These are phyloP conservation scores for Chlorops oryzae DNA, from an alignment of 1,140 invertebrate species.

Conservation along the genomic window DNA sequence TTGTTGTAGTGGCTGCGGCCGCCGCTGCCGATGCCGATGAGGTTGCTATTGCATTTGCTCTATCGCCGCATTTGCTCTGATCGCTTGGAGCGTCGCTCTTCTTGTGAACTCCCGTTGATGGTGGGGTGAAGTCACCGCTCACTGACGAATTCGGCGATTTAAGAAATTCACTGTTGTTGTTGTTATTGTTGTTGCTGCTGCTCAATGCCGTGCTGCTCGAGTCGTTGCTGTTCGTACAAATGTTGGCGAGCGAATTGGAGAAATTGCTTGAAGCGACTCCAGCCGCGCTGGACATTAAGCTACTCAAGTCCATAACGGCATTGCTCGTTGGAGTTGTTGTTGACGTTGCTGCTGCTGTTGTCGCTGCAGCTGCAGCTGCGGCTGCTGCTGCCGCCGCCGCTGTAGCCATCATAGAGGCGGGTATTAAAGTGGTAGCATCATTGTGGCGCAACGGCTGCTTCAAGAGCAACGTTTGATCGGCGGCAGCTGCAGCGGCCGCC, in stretches of 20 bases:
- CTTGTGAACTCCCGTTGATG: too few relatives aligned
- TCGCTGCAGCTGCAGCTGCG: background rate
- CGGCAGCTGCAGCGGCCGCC: slow-evolving; percentile 35
- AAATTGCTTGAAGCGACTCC: slow-evolving; percentile 30
- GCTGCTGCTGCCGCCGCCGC: slow-evolving; percentile 7
- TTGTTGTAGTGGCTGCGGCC: slow-evolving; percentile 9
- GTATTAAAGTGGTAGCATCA: background rate
- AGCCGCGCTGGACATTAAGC: slow-evolving; percentile 16
- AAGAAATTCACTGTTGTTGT: slow-evolving; percentile 1
- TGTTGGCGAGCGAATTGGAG: slow-evolving; percentile 37
- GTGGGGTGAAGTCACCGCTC: slow-evolving; percentile 4
- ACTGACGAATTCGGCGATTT: slow-evolving; percentile 9
- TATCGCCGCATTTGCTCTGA: slow-evolving; percentile 5
- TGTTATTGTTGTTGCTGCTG: slow-evolving; percentile 27
- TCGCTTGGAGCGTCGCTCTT: slow-evolving; percentile 4
- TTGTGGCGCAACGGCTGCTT: background rate
- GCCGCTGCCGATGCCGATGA: background rate
- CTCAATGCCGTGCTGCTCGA: slow-evolving; percentile 41
- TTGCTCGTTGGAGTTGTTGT: background rate
- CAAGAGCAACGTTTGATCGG: background rate
- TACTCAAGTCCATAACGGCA: too few relatives aligned
- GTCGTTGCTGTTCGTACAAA: slow-evolving; percentile 45
- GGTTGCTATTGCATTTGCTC: slow-evolving; percentile 2
- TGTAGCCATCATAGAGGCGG: background rate
- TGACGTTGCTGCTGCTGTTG: slow-evolving; percentile 3